A percentile compares a stretch with the other conserved stretches of the same genome.
These are phyloP conservation scores for Folsomia candida DNA, from an alignment of 2,888 invertebrate genomes.

Conservation along the genomic window DNA sequence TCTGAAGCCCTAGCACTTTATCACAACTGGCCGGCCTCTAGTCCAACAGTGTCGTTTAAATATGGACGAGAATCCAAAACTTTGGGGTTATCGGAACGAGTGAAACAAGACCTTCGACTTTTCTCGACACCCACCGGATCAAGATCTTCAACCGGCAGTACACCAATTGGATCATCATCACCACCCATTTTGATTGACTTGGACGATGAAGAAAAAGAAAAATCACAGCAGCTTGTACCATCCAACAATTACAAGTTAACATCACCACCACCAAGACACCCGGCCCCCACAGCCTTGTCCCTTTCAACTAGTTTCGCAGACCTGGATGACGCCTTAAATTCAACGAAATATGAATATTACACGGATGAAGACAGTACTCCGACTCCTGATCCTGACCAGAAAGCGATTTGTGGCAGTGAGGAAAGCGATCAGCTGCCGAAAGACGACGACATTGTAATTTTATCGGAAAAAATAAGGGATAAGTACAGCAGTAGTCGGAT, in stretches of 20 bases:
- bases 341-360: background rate
- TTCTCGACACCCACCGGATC: slow-evolving; percentile 21
- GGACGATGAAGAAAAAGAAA: slow-evolving; percentile 16
- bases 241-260: background rate
- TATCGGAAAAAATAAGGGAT: slow-evolving; percentile 27
- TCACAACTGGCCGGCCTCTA: slow-evolving; percentile 8
- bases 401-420: background rate
- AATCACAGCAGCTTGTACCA: background rate
- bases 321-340: slow-evolving; percentile 1
- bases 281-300: background rate
- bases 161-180: background rate
- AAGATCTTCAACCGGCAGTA: background rate
- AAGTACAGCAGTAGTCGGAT: slow-evolving; percentile 18
- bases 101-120: background rate
- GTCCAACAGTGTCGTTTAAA: background rate
- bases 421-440: background rate
- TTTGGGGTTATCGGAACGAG: background rate
- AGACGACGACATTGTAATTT: slow-evolving; percentile 26
- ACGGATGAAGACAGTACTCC: background rate
- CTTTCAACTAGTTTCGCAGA: background rate
- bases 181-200: slow-evolving; percentile 24
- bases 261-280: background rate
- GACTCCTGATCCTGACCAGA: too few relatives aligned
- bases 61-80: background rate
- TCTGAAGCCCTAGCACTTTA: slow-evolving; percentile 12